Evolutionary conservation across 53 echinoderm and acorn worm species (phyloP).

Genomic region (Arbacia lixula): DNA sequence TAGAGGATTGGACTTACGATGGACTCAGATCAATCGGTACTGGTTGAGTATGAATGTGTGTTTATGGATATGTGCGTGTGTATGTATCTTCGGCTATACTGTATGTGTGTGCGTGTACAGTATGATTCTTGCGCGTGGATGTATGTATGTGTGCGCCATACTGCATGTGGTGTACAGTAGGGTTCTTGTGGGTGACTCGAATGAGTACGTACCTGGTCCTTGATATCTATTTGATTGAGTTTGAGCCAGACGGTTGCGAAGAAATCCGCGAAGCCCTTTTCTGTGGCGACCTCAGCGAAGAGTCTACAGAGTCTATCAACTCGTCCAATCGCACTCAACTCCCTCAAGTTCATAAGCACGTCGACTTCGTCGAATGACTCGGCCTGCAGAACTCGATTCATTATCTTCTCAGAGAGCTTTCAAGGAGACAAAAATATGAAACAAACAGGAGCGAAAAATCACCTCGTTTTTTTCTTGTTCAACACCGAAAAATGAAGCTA

Average conservation of each 20-base stretch:
- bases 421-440: not conserved
- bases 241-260: slow-evolving; percentile 43
- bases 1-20: no score
- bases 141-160: slow-evolving; percentile 29
- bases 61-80: no score
- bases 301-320: slow-evolving; percentile 13
- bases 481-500: not conserved
- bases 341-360: slow-evolving; percentile 26
- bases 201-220: slow-evolving; percentile 27
- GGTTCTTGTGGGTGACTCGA: not conserved
- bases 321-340: slow-evolving; percentile 29
- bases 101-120: no score
- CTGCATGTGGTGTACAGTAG: not conserved
- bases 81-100: no score
- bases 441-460: not conserved
- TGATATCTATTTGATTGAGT: slow-evolving; percentile 41
- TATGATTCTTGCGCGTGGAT: no score
- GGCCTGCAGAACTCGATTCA: slow-evolving; percentile 22
- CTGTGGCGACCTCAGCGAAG: slow-evolving; percentile 18
- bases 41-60: no score
- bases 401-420: slow-evolving; percentile 27
- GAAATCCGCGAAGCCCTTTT: slow-evolving; percentile 16
- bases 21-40: no score
- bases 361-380: slow-evolving; percentile 14
- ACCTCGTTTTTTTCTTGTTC: not conserved